These are phyloP conservation scores for Erebia epiphron DNA, from an alignment of 2,888 invertebrate genomes.

Conservation along the genomic window DNA sequence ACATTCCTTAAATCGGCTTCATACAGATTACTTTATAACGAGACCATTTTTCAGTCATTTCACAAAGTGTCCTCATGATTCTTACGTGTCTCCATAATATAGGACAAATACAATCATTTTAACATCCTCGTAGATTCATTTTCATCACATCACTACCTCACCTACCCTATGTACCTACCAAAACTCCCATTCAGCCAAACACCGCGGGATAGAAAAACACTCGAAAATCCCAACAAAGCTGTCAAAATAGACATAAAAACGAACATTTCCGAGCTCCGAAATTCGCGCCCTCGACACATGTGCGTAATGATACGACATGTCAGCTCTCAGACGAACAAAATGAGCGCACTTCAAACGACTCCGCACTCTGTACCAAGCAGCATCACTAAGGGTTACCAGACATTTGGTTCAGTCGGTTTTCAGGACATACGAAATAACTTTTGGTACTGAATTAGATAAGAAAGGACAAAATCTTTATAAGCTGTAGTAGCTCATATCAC, in stretches of 20 bases:
- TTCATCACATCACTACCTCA: background rate
- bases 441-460: background rate
- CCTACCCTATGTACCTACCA: background rate
- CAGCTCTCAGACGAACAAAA: constrained; percentile 65
- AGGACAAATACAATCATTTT: background rate
- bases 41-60: background rate
- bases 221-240: constrained; percentile 27
- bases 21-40: too few species aligned
- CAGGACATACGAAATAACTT: background rate
- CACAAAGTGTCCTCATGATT: background rate
- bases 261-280: constrained; percentile 49
- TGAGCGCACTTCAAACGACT: constrained; percentile 72
- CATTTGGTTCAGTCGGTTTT: background rate
- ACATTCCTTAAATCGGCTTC: too few species aligned
- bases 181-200: constrained; percentile 6
- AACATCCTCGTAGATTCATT: constrained; percentile 4
- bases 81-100: too few species aligned
- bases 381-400: constrained; percentile 19
- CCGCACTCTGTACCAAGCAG: constrained; percentile 31
- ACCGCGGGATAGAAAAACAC: constrained; percentile 24
- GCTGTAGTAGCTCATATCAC: too few species aligned
- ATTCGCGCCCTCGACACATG: constrained; percentile 63
- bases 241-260: constrained; percentile 32
- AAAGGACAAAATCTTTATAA: too few species aligned
- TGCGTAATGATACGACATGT: constrained; percentile 68